Base-by-base conservation (phyloP, 2,797 vertebrate genomes). In the Mallotus villosus region DNA sequence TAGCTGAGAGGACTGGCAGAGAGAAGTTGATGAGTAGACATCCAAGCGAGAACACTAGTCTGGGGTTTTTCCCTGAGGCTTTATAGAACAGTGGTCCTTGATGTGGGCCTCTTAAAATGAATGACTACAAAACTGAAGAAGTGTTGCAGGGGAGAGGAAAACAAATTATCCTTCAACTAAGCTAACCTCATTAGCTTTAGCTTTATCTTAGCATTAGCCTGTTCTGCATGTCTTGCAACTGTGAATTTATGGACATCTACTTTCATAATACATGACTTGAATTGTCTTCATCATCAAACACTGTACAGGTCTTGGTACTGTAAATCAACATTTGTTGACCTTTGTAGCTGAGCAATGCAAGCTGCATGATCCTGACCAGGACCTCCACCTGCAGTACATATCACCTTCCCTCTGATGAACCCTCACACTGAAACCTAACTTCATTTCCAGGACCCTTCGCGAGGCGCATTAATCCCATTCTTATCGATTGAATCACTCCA, bases 21-120 rank as follows among this genome's bases (percentile, higher is more conserved):
- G 64, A 68, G 60, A 60, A 63, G 68, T 71, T 63, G 77, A 74
- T 12, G 68, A 72, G 51, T 46, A 19, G 71, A 72, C 32, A 59
- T 11, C 53, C 16, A 6, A 4, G 41, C 16, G 55, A 22, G 29
- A 66, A 70, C 62, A 58, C 81, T 73, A 2, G 82, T 83, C 79
- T 86, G 71, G 60, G 70, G 6, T 32, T 22, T 61, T 86, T 86
- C 76, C 79, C 75, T 71, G 70, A 12, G 14, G 21, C 59, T 63
- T 74, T 68, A 74, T 68, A 59, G 59, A 60, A 55, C 6, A 60
- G 21, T 19, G 49, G 60, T 8, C 64, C 55, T 80, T 77, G 63
- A 73, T 72, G 76, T 57, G 65, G 4, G 41, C 14, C 57, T 69
- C 14, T 41, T 74, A 67, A 63, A 68, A 8, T 25, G 59, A 22